These are phyloP conservation scores for Dicyrtomina minuta DNA, from an alignment of 2,888 invertebrate genomes.

Conservation along the genomic window DNA sequence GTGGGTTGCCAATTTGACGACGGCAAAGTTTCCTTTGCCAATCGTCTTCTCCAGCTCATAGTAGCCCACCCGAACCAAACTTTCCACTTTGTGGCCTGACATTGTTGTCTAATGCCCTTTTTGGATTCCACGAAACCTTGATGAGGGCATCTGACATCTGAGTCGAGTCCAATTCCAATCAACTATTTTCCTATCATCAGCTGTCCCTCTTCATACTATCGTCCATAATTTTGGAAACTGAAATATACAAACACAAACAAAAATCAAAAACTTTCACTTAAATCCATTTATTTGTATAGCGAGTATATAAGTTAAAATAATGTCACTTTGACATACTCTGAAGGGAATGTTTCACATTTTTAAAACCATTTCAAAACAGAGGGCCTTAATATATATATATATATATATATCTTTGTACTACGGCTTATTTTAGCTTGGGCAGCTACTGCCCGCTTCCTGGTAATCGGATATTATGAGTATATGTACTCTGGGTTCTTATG, in stretches of 20 bases:
- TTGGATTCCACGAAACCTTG: conserved; percentile 2
- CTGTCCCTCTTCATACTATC: conserved; percentile 3
- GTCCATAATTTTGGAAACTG: conserved; percentile 3
- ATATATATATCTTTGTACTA: no score
- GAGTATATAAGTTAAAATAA: no score
- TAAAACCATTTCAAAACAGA: no score
- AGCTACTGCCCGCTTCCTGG: no score
- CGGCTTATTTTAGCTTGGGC: no score
- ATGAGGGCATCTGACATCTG: conserved; percentile 4
- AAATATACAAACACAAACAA: neutral
- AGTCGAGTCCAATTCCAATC: neutral
- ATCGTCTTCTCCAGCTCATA: conserved; percentile 97
- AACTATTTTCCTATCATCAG: neutral
- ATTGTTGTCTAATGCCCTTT: conserved; percentile 11
- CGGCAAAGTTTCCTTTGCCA: conserved; percentile 98
- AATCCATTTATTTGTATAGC: no score
- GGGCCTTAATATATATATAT: no score
- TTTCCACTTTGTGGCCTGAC: conserved; percentile 46
- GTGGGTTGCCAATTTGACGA: conserved; percentile 97
- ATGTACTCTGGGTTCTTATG: no score
- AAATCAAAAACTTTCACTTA: no score
- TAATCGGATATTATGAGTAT: no score
- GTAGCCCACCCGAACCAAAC: conserved; percentile 81
- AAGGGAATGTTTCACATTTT: no score
- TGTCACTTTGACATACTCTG: no score